Evolutionary conservation across 37 sponge, comb jelly and placozoan species (phyloP), one percentile per base, ranked within the genome.

Genomic region (Aplysina aerophoba): DNA sequence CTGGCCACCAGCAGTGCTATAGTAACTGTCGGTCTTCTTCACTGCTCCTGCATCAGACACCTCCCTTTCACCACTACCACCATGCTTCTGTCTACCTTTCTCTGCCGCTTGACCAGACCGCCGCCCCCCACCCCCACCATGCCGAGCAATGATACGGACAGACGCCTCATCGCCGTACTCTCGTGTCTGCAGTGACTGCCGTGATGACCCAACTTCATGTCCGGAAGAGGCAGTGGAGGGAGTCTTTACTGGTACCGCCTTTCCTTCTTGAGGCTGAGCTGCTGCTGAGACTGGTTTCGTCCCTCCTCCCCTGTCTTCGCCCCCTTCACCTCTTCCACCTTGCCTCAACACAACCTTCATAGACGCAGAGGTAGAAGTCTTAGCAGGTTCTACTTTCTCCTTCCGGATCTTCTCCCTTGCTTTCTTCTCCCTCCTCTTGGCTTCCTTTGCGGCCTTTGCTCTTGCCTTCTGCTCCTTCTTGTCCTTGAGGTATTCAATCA

Each of bases 401-500:
- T 30, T 77, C 33, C 79, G 21, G 44, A 25, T 25, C 41, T 58
- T 75, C 44, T 78, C 34, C 67, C 37, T 40, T 2, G 5, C 80
- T 13, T 36, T 30, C 73, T 40, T 65, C 66, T 78, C 36, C 27
- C 82, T 81, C 36, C 41, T 62, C 77, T 41, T 54, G 34, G 55
- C 54, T 20, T 60, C 79, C 81, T 72, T 65, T 16, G 33, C 54
- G 24, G 56, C 73, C 72, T 15, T 63, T 34, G 11, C 27, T 2
- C n/a, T 63, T 73, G 64, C 81, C 63, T 56, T 59, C 59, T 41
- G 28, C 77, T 63, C 56, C 24, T 84, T 86, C 78, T 87, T 91
- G n/a, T 91, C 82, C n/a, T 72, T 81, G 30, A 94, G 83, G 80
- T 84, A 91, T 36, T 91, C 88, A 31, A 91, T 87, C 16, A 94